phyloP scores from a whole-genome alignment of 2,888 invertebrate genomes.

The Drosophila peninsularis region DNA sequence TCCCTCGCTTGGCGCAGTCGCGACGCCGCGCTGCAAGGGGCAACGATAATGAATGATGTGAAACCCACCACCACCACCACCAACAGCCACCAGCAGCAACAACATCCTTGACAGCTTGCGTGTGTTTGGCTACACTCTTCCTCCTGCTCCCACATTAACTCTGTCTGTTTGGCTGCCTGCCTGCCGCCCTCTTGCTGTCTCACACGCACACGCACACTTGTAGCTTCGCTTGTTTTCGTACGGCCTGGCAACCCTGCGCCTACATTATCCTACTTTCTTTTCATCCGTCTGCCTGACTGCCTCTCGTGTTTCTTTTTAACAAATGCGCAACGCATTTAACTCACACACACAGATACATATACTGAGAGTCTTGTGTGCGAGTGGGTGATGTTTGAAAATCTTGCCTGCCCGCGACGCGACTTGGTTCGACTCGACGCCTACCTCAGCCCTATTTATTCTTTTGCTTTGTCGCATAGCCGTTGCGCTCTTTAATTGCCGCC shows the following conservation, averaged over 20 bases:
- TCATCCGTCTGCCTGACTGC: slow-evolving; percentile 35
- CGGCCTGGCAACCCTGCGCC: slow-evolving; percentile 55
- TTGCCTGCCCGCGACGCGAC: slow-evolving; percentile 53
- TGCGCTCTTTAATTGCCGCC: slow-evolving; percentile 72
- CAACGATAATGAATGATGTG: slow-evolving; percentile 65
- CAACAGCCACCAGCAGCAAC: slow-evolving; percentile 22
- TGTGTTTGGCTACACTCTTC: slow-evolving; percentile 49
- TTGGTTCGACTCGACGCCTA: slow-evolving; percentile 58
- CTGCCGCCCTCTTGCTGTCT: slow-evolving; percentile 41
- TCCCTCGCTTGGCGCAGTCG: slow-evolving; percentile 69
- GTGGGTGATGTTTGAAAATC: slow-evolving; percentile 72
- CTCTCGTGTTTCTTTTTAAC: slow-evolving; percentile 59
- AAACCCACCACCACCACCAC: slow-evolving; percentile 73
- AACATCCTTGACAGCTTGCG: slow-evolving; percentile 71
- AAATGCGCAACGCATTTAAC: slow-evolving; percentile 52
- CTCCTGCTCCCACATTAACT: slow-evolving; percentile 36
- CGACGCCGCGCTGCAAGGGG: slow-evolving; percentile 76
- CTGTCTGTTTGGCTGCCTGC: slow-evolving; percentile 30
- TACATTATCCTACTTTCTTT: slow-evolving; percentile 75
- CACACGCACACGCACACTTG: slow-evolving; percentile 63
- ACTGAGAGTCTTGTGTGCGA: slow-evolving; percentile 28
- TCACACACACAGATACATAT: slow-evolving; percentile 20
- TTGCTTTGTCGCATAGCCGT: slow-evolving; percentile 74
- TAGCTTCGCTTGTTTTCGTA: slow-evolving; percentile 42
- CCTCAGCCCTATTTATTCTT: slow-evolving; percentile 76